Conservation (phyloP, 2,888 invertebrate genomes). For the Neoascia interrupta region DNA sequence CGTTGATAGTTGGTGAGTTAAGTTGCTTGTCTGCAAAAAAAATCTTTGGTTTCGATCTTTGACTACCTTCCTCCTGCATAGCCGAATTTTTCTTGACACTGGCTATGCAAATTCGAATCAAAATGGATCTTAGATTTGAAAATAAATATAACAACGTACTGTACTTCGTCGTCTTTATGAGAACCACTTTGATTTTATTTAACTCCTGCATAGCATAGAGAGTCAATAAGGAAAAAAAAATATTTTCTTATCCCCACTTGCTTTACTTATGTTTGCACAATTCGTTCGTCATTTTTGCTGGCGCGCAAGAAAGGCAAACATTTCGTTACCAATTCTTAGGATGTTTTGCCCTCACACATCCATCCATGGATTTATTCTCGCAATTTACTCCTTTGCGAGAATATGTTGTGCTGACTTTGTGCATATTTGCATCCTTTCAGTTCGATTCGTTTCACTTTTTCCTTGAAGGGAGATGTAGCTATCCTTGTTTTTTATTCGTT, state of each 20-base stretch:
- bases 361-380: not conserved
- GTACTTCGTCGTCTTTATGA: too few relatives aligned
- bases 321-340: constrained; percentile 45
- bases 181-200: not conserved
- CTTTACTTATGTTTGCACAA: constrained; percentile 36
- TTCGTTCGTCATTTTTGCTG: constrained; percentile 55
- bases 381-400: not conserved
- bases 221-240: constrained; percentile 55
- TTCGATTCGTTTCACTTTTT: constrained; percentile 71
- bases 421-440: constrained; percentile 75
- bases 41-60: too few relatives aligned
- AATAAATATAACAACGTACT: too few relatives aligned
- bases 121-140: too few relatives aligned
- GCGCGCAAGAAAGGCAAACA: constrained; percentile 53
- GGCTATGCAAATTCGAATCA: too few relatives aligned
- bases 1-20: too few relatives aligned
- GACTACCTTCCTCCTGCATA: too few relatives aligned
- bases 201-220: constrained; percentile 37
- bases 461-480: not conserved
- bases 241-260: constrained; percentile 50
- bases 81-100: too few relatives aligned
- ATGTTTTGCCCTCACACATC: constrained; percentile 2
- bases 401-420: constrained; percentile 59
- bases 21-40: too few relatives aligned
- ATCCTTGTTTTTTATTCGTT: constrained; percentile 1